A percentile compares a stretch with the other conserved stretches of the same genome.
Conservation (phyloP, 1,140 invertebrate species). For the Lepidurus packardi region DNA sequence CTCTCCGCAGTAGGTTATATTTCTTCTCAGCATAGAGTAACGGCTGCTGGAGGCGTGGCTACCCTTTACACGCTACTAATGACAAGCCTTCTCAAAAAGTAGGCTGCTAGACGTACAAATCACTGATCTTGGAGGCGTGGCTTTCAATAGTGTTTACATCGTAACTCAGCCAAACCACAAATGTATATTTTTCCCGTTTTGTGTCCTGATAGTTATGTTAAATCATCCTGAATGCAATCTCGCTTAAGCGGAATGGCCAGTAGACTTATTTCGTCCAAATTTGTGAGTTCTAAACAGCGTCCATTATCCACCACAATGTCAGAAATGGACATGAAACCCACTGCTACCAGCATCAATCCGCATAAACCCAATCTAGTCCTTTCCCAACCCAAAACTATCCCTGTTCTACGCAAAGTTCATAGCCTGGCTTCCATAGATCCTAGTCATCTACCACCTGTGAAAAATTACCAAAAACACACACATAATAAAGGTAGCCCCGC, state of each 20-base stretch:
- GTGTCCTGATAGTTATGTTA: no score
- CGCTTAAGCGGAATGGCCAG: background rate
- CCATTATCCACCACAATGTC: background rate
- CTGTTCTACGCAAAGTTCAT: background rate
- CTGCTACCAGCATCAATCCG: background rate
- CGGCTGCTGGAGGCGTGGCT: no score
- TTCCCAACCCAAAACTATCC: background rate
- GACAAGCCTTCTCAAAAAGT: background rate
- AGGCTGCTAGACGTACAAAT: background rate
- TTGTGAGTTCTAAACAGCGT: background rate
- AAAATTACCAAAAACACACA: background rate
- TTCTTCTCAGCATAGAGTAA: no score
- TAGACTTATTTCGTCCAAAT: background rate
- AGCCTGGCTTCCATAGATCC: conserved; percentile 1
- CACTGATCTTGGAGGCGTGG: background rate
- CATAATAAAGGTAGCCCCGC: background rate
- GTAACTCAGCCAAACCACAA: background rate
- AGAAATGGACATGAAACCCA: background rate
- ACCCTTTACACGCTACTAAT: background rate
- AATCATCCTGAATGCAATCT: no score
- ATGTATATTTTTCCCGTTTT: no score
- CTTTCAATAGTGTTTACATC: background rate
- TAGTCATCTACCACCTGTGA: background rate
- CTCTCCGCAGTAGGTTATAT: no score
- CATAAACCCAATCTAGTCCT: background rate